Evolutionary conservation across 2,797 vertebrate species (phyloP).

Genomic region (Sorex maritimensis): DNA sequence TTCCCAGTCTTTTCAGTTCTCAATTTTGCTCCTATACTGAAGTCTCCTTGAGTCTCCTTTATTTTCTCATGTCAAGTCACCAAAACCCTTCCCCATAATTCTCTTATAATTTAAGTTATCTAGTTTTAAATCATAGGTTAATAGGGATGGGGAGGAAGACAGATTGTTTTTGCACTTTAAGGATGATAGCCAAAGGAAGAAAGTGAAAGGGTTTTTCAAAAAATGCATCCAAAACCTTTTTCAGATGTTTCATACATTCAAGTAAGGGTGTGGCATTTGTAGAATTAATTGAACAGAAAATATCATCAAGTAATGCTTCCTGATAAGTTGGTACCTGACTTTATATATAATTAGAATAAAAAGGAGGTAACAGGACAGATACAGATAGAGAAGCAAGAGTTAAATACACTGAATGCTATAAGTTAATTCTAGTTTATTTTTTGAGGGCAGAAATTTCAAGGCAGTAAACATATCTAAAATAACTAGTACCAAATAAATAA

Average conservation of each 20-base stretch:
- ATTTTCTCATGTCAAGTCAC: background rate
- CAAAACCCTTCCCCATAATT: background rate
- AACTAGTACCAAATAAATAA: background rate
- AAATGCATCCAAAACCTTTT: too few species aligned
- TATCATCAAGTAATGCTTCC: background rate
- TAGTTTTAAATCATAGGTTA: background rate
- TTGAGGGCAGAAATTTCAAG: background rate
- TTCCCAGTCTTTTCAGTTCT: conserved; percentile 1
- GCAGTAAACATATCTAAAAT: background rate
- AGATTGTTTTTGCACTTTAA: too few species aligned
- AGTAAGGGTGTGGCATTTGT: background rate
- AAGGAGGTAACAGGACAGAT: background rate
- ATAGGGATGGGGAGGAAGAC: too few species aligned
- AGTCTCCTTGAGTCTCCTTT: background rate
- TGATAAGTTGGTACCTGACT: background rate
- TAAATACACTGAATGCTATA: background rate
- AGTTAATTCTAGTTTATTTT: background rate
- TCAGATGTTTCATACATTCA: background rate
- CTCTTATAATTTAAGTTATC: background rate
- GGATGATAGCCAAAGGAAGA: too few species aligned
- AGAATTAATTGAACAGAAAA: background rate
- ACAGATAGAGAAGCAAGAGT: background rate
- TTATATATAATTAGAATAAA: conserved; percentile 1
- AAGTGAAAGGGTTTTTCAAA: too few species aligned
- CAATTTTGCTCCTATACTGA: background rate